These are phyloP conservation scores for Manduca sexta DNA, from an alignment of 1,140 invertebrate genomes.

Conservation along the genomic window DNA sequence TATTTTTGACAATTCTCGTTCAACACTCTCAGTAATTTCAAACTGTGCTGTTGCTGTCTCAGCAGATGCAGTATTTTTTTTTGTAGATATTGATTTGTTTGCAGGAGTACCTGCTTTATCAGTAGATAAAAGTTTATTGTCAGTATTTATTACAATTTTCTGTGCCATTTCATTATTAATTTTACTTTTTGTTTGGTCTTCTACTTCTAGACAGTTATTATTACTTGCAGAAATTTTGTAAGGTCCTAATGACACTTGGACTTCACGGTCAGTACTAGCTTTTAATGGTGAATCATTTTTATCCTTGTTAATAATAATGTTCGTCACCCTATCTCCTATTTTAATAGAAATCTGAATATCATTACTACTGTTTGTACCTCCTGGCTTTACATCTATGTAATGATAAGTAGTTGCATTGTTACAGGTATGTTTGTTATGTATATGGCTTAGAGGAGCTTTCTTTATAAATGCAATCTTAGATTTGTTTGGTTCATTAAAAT, in stretches of 20 bases:
- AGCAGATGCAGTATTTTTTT: constrained; percentile 56
- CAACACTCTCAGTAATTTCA: constrained; percentile 56
- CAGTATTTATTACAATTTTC: no score
- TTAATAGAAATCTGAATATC: constrained; percentile 60
- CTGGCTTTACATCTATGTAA: constrained; percentile 10
- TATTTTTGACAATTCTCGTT: constrained; percentile 46
- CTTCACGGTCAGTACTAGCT: constrained; percentile 40
- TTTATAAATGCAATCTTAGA: constrained; percentile 28
- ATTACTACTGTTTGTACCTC: constrained; percentile 26
- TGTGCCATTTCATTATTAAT: no score
- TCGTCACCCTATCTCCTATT: constrained; percentile 50
- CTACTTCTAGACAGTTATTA: constrained; percentile 7
- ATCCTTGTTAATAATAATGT: constrained; percentile 54
- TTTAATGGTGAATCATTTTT: constrained; percentile 47
- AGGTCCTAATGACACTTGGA: constrained; percentile 37
- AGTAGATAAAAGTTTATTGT: no score
- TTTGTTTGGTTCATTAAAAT: no score
- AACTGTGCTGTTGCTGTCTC: constrained; percentile 44
- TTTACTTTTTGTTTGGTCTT: constrained; percentile 1
- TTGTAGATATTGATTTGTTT: constrained; percentile 33
- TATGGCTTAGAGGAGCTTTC: constrained; percentile 26
- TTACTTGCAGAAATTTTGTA: constrained; percentile 8
- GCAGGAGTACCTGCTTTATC: no score
- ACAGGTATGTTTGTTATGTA: background rate
- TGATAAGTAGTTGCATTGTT: constrained; percentile 11